These are phyloP conservation scores for Malaclemys terrapin DNA, from an alignment of 2,113 vertebrate species.

Conservation along the genomic window DNA sequence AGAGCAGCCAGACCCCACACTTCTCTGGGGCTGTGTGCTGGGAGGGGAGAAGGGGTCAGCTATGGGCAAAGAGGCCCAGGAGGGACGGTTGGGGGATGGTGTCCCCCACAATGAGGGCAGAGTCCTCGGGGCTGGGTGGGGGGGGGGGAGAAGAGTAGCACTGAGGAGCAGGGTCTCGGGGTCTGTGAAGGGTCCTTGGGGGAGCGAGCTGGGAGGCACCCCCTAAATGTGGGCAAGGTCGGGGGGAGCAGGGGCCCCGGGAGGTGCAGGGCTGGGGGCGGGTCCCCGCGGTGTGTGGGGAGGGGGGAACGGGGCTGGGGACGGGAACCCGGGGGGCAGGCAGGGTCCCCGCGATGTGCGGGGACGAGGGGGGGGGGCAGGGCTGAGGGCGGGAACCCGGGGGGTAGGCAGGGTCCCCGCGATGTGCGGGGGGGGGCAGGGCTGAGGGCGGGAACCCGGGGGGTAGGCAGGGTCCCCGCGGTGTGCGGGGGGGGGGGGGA, in stretches of 20 bases:
- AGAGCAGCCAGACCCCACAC: not conserved
- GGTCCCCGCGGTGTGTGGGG: too few species aligned
- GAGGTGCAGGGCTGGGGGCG: too few species aligned
- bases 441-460: too few species aligned
- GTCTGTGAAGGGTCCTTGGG: not conserved
- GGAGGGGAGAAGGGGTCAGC: not conserved
- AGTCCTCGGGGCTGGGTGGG: not conserved
- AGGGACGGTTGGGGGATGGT: not conserved
- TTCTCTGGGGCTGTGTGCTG: not conserved
- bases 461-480: too few species aligned
- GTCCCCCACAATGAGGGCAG: not conserved
- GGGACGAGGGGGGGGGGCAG: not conserved
- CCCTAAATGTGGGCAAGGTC: not conserved
- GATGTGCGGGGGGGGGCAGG: too few species aligned
- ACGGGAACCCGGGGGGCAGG: not conserved
- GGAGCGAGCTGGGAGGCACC: not conserved
- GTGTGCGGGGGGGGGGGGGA: too few species aligned
- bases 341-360: not conserved
- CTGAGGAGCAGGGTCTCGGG: not conserved
- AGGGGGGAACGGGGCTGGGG: fast-evolving
- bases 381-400: too few species aligned
- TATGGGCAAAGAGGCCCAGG: not conserved
- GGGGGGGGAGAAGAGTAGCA: not conserved
- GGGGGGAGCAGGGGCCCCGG: not conserved
- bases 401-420: too few species aligned